Evolutionary conservation across 1,140 invertebrate species (phyloP).

Genomic region (Onthophagus taurus): DNA sequence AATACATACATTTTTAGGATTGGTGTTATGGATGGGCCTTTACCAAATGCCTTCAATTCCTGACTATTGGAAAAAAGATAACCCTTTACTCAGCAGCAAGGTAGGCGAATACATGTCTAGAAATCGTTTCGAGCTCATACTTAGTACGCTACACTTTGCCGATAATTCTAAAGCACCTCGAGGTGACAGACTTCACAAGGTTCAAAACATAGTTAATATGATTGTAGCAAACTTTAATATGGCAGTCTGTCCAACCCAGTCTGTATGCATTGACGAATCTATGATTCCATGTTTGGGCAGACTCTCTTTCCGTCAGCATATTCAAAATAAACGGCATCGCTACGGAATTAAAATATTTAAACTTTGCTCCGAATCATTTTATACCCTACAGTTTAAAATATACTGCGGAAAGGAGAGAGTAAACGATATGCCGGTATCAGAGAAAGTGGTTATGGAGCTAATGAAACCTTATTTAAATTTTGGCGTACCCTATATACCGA

Average conservation of each 20-base stretch:
- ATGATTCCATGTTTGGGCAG: slow-evolving; percentile 36
- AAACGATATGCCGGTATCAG: slow-evolving; percentile 9
- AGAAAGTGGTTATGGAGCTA: slow-evolving; percentile 23
- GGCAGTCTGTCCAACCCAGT: background rate
- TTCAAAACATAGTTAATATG: slow-evolving; percentile 1
- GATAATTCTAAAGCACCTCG: background rate
- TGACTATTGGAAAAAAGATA: too few species aligned
- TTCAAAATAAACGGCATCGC: slow-evolving; percentile 35
- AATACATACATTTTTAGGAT: too few species aligned
- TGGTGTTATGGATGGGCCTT: too few species aligned
- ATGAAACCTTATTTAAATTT: slow-evolving; percentile 22
- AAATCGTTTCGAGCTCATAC: too few species aligned
- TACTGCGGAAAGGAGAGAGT: slow-evolving; percentile 30
- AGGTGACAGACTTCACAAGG: slow-evolving; percentile 2
- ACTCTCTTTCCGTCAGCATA: slow-evolving; percentile 35
- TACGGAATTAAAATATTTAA: slow-evolving; percentile 39
- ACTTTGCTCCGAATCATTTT: slow-evolving; percentile 31
- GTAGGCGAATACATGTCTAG: too few species aligned
- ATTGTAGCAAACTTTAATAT: slow-evolving; percentile 4
- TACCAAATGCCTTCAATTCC: too few species aligned
- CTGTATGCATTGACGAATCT: slow-evolving; percentile 31
- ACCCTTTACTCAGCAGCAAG: too few species aligned
- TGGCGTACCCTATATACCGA: slow-evolving; percentile 33
- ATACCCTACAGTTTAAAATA: slow-evolving; percentile 32
- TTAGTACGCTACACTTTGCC: too few species aligned